Evolutionary conservation across 2,113 vertebrate species (phyloP).

Genomic region (Pycnonotus jocosus): DNA sequence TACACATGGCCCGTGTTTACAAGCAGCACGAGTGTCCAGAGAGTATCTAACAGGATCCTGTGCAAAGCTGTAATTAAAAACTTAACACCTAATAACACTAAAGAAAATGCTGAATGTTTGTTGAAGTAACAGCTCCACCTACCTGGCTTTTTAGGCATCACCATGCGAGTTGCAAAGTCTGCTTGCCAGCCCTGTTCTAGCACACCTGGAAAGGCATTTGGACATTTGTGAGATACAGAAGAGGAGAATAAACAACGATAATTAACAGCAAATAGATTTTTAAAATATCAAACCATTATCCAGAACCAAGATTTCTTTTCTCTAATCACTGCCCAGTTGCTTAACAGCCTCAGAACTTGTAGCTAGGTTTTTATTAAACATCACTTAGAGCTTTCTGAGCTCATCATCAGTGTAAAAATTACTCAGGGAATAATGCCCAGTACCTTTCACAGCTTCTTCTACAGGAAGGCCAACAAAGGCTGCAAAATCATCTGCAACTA

Average conservation of each 20-base stretch:
- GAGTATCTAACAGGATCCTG: not conserved
- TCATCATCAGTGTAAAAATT: no score
- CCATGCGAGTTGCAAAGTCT: constrained; percentile 90
- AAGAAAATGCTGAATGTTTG: not conserved
- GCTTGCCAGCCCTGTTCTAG: constrained; percentile 96
- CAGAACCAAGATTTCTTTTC: not conserved
- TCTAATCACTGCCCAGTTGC: not conserved
- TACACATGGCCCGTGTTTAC: not conserved
- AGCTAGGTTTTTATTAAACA: not conserved
- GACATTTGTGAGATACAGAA: not conserved
- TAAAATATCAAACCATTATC: not conserved
- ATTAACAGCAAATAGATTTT: not conserved
- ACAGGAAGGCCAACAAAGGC: constrained; percentile 94
- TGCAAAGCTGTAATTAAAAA: not conserved
- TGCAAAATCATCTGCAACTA: constrained; percentile 89
- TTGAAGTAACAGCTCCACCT: constrained; percentile 73
- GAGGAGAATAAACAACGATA: not conserved
- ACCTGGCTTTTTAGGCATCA: constrained; percentile 97
- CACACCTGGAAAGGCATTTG: constrained; percentile 73
- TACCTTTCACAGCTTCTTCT: constrained; percentile 95
- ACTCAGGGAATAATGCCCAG: not conserved
- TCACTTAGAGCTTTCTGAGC: not conserved
- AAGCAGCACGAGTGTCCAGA: not conserved
- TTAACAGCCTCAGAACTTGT: not conserved
- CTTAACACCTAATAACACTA: not conserved